phyloP scores from a whole-genome alignment of 2,113 vertebrate species.

The Murina feae region DNA sequence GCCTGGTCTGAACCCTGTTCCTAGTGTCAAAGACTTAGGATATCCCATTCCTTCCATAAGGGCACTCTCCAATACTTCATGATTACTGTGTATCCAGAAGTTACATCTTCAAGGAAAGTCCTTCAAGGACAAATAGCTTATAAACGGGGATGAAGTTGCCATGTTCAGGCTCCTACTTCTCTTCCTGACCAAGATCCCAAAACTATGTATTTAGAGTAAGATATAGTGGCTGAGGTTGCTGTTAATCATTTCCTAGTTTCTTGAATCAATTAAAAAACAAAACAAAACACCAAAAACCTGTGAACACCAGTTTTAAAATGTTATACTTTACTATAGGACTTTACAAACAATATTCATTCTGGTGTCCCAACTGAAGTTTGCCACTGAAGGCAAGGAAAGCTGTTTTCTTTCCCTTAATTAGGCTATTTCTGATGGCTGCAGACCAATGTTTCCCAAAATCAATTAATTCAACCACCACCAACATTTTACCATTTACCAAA shows the following conservation, averaged over 20 bases:
- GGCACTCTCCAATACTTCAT: not conserved
- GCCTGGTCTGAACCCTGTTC: not conserved
- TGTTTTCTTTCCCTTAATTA: not conserved
- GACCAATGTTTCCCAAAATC: not conserved
- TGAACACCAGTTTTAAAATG: not conserved
- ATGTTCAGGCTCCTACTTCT: not conserved
- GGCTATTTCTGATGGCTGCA: not conserved
- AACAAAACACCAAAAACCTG: not conserved
- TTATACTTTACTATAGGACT: not conserved
- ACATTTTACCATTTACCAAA: not conserved
- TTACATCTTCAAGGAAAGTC: not conserved
- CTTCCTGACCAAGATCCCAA: not conserved
- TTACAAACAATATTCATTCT: not conserved
- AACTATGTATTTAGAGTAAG: not conserved
- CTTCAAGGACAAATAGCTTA: not conserved
- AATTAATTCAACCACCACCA: not conserved
- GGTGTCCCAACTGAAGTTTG: not conserved
- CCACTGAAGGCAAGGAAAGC: not conserved
- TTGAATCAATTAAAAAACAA: not conserved
- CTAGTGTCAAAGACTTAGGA: not conserved
- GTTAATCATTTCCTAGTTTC: not conserved
- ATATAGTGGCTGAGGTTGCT: not conserved
- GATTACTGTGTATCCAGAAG: not conserved
- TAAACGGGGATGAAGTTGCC: not conserved
- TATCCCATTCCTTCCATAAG: not conserved